Conservation (phyloP, 2,113 vertebrate genomes). For the Mustela lutreola region DNA sequence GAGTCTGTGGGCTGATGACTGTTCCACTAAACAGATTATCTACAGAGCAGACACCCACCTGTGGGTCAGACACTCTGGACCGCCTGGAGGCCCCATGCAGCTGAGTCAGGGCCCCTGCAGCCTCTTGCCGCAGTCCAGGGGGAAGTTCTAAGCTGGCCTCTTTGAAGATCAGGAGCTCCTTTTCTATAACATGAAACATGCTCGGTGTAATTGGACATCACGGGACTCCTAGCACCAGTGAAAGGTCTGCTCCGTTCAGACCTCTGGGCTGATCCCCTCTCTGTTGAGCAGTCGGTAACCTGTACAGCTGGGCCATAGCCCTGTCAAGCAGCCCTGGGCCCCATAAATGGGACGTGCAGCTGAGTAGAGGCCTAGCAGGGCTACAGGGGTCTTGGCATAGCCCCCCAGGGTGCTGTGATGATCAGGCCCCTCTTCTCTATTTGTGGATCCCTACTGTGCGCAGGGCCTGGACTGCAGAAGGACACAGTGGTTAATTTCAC, state of each 20-base stretch:
- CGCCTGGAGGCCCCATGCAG: fast-evolving
- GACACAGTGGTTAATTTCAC: neutral
- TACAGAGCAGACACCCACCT: neutral
- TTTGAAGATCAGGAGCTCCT: neutral
- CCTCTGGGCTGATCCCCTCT: neutral
- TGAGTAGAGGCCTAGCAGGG: neutral
- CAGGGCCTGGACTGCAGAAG: neutral
- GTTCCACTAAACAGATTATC: neutral
- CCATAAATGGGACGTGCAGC: fast-evolving
- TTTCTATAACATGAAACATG: fast-evolving
- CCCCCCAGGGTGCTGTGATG: no score
- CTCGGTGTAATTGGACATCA: fast-evolving
- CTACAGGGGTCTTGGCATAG: neutral
- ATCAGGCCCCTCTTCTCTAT: neutral
- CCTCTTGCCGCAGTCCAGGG: fast-evolving
- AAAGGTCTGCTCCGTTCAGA: neutral
- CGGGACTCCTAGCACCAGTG: fast-evolving
- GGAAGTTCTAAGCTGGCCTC: no score
- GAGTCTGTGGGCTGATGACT: neutral
- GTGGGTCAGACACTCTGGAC: fast-evolving
- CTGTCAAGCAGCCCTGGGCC: fast-evolving
- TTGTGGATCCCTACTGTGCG: neutral
- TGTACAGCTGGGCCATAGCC: neutral
- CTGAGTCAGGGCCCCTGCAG: no score
- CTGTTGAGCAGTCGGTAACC: fast-evolving